Evolutionary conservation across 2,113 vertebrate species (phyloP), one percentile per base, ranked within the genome.

Genomic region (Rhizomys pruinosus): DNA sequence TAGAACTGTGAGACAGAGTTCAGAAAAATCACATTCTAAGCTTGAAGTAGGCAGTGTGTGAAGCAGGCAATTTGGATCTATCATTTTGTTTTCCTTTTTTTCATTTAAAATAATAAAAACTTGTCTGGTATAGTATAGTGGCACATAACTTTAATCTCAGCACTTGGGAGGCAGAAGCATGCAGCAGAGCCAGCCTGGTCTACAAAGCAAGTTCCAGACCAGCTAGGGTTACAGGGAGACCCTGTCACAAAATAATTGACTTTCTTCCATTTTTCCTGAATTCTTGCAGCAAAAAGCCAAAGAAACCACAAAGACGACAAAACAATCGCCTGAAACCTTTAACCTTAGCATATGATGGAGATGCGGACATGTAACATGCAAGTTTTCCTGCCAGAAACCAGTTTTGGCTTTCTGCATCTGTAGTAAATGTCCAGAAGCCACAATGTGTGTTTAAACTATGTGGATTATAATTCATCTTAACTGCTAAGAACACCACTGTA

Each of bases 281-380:
- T 68, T 97, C 69, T 98, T 98, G 93, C 98, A 99, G 99, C 98
- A 99, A 99, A 99, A 99, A 99, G 99, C 99, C 99, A 99, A 99
- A 99, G 99, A 99, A 99, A 97, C 99, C 99, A 85, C 99, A 99
- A 98, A 99, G 99, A 98, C 98, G 99, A 98, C 99, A 99, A 97
- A 99, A 99, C 98, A 99, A 99, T 98, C 98, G 99, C 89, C 98
- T 99, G 98, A 99, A 99, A 98, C 99, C 99, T 97, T 98, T 99
- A 98, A 99, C 99, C 77, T 98, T 99, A 97, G 99, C 99, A 97
- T 99, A 99, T 77, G 99, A 99, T 94, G 99, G 99, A 91, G 99
- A 99, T 47, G 99, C 99, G 57, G 99, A 99, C 97, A 99, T 99
- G 99, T 99, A 99, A 97, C 95, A 39, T 77, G 2, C 25, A 84